phyloP scores from a whole-genome alignment of 2,888 invertebrate species.

The Norana najaformis region DNA sequence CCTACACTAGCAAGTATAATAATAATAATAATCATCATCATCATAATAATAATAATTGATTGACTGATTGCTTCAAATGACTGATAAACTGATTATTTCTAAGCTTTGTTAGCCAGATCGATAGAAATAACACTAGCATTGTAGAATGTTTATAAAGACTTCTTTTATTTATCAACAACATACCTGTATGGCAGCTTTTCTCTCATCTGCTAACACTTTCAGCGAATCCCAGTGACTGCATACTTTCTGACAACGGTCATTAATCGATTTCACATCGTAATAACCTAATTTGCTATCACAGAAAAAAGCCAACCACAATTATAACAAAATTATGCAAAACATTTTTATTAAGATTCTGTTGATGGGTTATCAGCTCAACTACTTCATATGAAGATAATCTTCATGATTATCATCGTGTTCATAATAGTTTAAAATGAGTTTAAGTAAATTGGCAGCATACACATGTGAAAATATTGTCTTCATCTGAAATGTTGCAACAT shows the following conservation, averaged over 20 bases:
- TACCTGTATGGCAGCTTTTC: conserved; percentile 71
- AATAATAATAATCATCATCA: no score
- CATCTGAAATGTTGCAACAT: no score
- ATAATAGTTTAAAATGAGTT: not conserved
- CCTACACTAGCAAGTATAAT: no score
- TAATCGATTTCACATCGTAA: conserved; percentile 92
- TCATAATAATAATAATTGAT: no score
- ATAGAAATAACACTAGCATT: not conserved
- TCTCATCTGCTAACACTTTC: conserved; percentile 89
- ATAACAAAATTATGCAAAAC: not conserved
- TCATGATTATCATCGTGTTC: not conserved
- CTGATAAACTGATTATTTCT: no score
- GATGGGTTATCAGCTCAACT: not conserved
- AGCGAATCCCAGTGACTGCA: conserved; percentile 99
- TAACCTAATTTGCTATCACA: conserved; percentile 75
- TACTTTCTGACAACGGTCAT: conserved; percentile 93
- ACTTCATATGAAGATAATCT: not conserved
- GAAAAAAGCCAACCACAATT: no score
- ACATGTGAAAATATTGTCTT: no score
- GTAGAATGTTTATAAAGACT: not conserved
- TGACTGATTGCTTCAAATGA: no score
- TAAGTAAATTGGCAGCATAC: no score
- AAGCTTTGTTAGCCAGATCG: not conserved
- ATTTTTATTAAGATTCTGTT: not conserved
- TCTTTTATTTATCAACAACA: not conserved